Conservation (phyloP, 2,888 invertebrate genomes). For the Drosophila birchii region DNA sequence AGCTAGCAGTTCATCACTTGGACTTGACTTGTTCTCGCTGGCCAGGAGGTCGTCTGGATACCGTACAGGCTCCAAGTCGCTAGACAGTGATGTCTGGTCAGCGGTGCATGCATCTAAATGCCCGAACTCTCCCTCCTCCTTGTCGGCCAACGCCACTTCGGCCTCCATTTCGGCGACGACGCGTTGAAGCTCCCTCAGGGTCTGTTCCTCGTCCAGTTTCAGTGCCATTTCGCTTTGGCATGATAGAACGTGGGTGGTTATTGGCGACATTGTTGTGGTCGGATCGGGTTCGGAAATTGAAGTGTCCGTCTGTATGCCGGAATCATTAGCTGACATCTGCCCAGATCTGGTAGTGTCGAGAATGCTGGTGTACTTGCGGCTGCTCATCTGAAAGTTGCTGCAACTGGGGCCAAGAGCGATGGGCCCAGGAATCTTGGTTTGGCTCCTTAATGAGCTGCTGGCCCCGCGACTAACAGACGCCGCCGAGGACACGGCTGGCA, state of each 20-base stretch:
- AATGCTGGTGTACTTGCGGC: slow-evolving; percentile 49
- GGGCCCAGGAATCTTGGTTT: slow-evolving; percentile 58
- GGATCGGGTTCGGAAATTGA: slow-evolving; percentile 33
- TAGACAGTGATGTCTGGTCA: background rate
- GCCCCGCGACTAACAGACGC: background rate
- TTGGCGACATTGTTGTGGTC: background rate
- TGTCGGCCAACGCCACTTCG: slow-evolving; percentile 40
- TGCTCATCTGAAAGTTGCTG: slow-evolving; percentile 4
- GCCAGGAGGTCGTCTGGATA: too few relatives aligned
- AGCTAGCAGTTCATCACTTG: too few relatives aligned
- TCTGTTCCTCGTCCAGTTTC: slow-evolving; percentile 51
- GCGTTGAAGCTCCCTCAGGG: slow-evolving; percentile 58
- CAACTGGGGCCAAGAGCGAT: slow-evolving; percentile 22
- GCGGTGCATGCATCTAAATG: background rate
- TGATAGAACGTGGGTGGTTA: slow-evolving; percentile 9
- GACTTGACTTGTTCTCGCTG: background rate
- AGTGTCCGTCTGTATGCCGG: slow-evolving; percentile 50
- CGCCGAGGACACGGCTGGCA: slow-evolving; percentile 5
- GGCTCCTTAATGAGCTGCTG: background rate
- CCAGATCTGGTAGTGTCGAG: background rate
- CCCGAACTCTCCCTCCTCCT: background rate
- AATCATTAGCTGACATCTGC: slow-evolving; percentile 38
- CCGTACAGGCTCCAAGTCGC: background rate
- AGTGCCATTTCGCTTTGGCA: slow-evolving; percentile 28
- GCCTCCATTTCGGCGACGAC: slow-evolving; percentile 73